phyloP scores from a whole-genome alignment of 2,888 invertebrate genomes.

The Scaptomyza tumidula region DNA sequence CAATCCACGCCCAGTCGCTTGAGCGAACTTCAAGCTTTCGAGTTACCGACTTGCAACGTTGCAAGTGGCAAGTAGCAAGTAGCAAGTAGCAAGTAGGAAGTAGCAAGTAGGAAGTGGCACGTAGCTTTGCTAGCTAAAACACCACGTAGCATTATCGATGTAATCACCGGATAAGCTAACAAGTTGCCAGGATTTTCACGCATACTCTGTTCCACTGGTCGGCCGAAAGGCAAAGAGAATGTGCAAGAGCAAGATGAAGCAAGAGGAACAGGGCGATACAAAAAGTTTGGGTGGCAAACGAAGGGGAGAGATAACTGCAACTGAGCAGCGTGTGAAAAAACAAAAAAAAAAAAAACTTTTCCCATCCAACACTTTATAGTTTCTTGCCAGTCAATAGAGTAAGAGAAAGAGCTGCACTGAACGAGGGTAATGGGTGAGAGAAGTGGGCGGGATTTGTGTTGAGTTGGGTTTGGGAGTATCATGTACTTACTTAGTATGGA shows the following conservation, averaged over 20 bases:
- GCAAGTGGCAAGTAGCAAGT: constrained; percentile 16
- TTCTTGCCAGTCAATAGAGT: constrained; percentile 32
- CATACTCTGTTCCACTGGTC: constrained; percentile 54
- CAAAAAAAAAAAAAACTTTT: constrained; percentile 42
- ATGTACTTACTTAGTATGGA: constrained; percentile 68
- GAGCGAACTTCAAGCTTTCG: constrained; percentile 11
- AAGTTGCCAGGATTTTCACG: constrained; percentile 84
- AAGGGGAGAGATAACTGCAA: constrained; percentile 13
- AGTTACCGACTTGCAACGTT: constrained; percentile 7
- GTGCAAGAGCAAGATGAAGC: neutral
- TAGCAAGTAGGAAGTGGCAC: constrained; percentile 34
- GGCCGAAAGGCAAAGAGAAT: neutral
- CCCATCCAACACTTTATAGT: constrained; percentile 57
- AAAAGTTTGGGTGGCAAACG: neutral
- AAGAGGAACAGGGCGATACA: neutral
- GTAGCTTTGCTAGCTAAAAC: constrained; percentile 74
- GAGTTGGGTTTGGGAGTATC: neutral
- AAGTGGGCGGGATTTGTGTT: neutral
- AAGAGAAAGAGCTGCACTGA: neutral
- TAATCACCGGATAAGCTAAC: constrained; percentile 85
- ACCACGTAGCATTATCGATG: constrained; percentile 84
- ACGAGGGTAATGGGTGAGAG: neutral
- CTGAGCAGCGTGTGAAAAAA: constrained; percentile 52
- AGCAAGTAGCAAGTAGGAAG: neutral
- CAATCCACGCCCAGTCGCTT: constrained; percentile 26